These are phyloP conservation scores for Belonocnema kinseyi DNA, from an alignment of 1,140 invertebrate species.

Conservation along the genomic window DNA sequence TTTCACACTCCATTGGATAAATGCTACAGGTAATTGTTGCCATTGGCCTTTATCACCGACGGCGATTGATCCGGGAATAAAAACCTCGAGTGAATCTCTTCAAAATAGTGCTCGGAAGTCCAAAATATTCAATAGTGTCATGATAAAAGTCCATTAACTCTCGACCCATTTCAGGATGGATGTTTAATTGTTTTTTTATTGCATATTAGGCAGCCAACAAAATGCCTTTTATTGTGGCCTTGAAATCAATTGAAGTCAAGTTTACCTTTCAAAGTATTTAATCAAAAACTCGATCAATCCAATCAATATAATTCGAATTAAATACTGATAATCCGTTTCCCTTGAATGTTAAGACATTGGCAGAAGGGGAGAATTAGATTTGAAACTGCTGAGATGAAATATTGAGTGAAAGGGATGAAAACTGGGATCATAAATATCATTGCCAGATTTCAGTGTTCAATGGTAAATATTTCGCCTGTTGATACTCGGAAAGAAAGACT, in stretches of 20 bases:
- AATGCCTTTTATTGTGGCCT: too few relatives aligned
- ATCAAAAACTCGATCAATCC: neutral
- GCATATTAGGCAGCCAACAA: too few relatives aligned
- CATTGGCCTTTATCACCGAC: neutral
- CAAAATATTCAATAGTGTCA: neutral
- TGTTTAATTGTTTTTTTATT: too few relatives aligned
- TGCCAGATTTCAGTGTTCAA: too few relatives aligned
- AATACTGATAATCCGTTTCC: constrained; percentile 4
- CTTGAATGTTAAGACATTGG: neutral
- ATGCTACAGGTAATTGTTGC: constrained; percentile 20
- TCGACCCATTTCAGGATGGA: too few relatives aligned
- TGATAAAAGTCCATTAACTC: neutral
- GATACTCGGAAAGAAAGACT: neutral
- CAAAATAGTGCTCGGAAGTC: neutral
- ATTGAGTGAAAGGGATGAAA: neutral
- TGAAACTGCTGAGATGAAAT: neutral
- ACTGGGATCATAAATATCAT: too few relatives aligned
- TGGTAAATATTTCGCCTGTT: too few relatives aligned
- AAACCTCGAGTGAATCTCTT: neutral
- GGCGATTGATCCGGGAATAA: neutral
- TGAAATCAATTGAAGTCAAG: too few relatives aligned
- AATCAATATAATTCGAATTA: neutral
- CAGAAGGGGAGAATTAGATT: neutral
- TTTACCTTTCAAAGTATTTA: neutral
- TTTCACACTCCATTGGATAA: constrained; percentile 34